Base-by-base conservation (phyloP, 2,113 vertebrate genomes). In the Onychostoma macrolepis region DNA sequence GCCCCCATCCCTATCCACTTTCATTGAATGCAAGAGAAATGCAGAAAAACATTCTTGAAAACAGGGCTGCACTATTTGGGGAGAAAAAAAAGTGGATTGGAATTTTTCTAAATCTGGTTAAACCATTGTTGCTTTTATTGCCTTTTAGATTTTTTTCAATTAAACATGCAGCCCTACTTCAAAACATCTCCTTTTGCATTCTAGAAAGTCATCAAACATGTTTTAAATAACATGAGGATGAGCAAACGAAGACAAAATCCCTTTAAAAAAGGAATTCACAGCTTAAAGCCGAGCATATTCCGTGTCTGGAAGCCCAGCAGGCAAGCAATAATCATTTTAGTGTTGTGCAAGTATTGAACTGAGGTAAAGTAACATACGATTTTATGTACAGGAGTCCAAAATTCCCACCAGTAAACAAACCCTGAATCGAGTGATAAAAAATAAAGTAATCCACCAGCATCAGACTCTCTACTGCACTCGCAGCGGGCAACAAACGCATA, bases 271-370 rank as follows among this genome's bases (percentile, higher is more conserved):
- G 13, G 7, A 77, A 77, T 0, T 28, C 48, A 33, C 10, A 48
- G 76, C 48, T 78, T 78, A n/a, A 61, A 61, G 56, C 8, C 1
- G 9, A 61, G 56, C 24, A n/a, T 61, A 53, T 78, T 33, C 76
- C 1, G 1, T 83, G 17, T 53, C 50, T 36, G 43, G 28, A 83
- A 15, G 41, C 81, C 81, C 65, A 65, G 67, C 83, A 85, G 72
- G 88, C 81, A 65, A 33, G 67, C 21, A 33, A 53, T 89, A 80
- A 89, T 87, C 76, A 76, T 75, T 30, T 83, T 53, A 80, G 75
- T 80, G 36, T 11, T n/a, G 67, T 9, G 26, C 48, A 48, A 82
- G 53, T 78, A 61, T 53, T 78, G 33, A 38, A 67, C 30, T 65
- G 79, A 79, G 79, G 71, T 74, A 83, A 89, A 89, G 36, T 76